Evolutionary conservation across 2,888 invertebrate genomes (phyloP).

Genomic region (Steromphala cineraria): DNA sequence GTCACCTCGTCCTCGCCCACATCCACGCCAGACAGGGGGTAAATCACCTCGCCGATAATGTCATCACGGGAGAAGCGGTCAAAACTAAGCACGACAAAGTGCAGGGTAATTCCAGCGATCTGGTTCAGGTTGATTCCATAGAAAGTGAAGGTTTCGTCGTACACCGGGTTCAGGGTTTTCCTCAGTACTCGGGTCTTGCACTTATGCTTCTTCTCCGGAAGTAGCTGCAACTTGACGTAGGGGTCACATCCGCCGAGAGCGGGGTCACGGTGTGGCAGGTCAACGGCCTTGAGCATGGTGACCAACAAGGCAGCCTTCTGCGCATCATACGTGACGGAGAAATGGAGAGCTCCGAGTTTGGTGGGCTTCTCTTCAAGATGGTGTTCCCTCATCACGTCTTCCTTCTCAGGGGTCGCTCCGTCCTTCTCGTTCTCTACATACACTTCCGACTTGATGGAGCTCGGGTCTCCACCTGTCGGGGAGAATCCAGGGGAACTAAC

Average conservation of each 20-base stretch:
- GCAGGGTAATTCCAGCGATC: slow-evolving; percentile 91
- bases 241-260: slow-evolving; percentile 91
- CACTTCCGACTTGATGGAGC: slow-evolving; percentile 65
- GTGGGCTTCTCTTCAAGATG: slow-evolving; percentile 62
- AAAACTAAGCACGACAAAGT: slow-evolving; percentile 79
- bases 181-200: slow-evolving; percentile 97
- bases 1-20: slow-evolving; percentile 75
- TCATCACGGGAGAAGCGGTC: slow-evolving; percentile 98
- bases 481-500: slow-evolving; percentile 76
- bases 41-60: slow-evolving; percentile 97
- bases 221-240: slow-evolving; percentile 96
- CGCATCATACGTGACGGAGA: slow-evolving; percentile 91
- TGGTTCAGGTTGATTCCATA: slow-evolving; percentile 87
- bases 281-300: slow-evolving; percentile 91
- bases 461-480: slow-evolving; percentile 72
- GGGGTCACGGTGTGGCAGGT: slow-evolving; percentile 88
- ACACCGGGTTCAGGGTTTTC: slow-evolving; percentile 96
- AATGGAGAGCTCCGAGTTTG: slow-evolving; percentile 90
- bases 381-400: slow-evolving; percentile 74
- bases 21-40: slow-evolving; percentile 75
- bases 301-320: slow-evolving; percentile 94
- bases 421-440: slow-evolving; percentile 78
- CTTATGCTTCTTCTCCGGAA: slow-evolving; percentile 98
- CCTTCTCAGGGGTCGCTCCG: slow-evolving; percentile 71
- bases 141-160: slow-evolving; percentile 99